Evolutionary conservation across 2,113 vertebrate genomes (phyloP).

Genomic region (Rattus rattus): DNA sequence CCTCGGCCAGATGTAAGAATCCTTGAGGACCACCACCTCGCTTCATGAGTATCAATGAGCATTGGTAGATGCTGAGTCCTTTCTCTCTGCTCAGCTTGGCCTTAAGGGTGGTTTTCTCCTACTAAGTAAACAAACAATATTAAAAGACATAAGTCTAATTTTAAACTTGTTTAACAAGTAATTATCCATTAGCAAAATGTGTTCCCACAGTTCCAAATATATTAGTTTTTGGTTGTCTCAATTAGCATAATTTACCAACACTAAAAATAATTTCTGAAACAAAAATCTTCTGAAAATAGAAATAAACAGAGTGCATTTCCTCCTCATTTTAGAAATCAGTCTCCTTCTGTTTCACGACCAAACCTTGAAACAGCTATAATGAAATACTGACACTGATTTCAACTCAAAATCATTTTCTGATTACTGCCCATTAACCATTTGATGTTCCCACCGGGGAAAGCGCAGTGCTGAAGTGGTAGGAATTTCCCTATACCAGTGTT

Average conservation of each 20-base stretch:
- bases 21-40: no score
- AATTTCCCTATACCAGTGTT: background rate
- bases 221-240: constrained; percentile 67
- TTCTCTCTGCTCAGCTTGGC: background rate
- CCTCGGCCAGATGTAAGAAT: background rate
- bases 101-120: background rate
- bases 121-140: constrained; percentile 16
- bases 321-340: constrained; percentile 48
- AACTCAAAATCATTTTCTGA: background rate
- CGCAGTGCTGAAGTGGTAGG: background rate
- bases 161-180: constrained; percentile 63
- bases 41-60: background rate
- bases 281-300: constrained; percentile 75
- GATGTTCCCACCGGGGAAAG: background rate
- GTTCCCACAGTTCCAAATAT: constrained; percentile 64
- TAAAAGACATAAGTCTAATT: constrained; percentile 54
- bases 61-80: background rate
- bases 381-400: constrained; percentile 22
- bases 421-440: constrained; percentile 33
- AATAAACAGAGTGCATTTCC: constrained; percentile 16
- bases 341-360: constrained; percentile 48
- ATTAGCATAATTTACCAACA: constrained; percentile 75
- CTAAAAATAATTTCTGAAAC: constrained; percentile 80
- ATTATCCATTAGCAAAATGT: constrained; percentile 60
- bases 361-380: constrained; percentile 4